phyloP scores from a whole-genome alignment of 2,888 invertebrate species.

The Synanthedon formicaeformis region DNA sequence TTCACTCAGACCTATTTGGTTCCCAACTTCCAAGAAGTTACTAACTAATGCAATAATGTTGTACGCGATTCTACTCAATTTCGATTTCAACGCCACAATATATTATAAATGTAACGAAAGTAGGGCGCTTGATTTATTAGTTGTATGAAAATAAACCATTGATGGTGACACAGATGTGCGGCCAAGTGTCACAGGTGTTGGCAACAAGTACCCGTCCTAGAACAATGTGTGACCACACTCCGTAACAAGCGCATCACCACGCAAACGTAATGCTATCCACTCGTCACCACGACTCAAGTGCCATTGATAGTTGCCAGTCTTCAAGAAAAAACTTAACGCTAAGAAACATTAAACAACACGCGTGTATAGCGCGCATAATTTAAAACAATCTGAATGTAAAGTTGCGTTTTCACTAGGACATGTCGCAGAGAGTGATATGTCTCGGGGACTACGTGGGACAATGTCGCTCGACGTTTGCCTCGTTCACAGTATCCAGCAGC shows the following conservation, averaged over 20 bases:
- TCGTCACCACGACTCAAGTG: constrained; percentile 23
- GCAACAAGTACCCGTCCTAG: constrained; percentile 31
- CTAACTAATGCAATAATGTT: too few relatives aligned
- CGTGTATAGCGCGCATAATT: background rate
- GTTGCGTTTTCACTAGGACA: too few relatives aligned
- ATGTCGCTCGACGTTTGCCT: too few relatives aligned
- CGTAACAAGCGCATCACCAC: constrained; percentile 30
- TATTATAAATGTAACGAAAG: background rate
- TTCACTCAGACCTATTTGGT: too few relatives aligned
- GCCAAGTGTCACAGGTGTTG: constrained; percentile 44
- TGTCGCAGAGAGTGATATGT: too few relatives aligned
- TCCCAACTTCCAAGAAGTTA: too few relatives aligned
- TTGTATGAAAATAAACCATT: constrained; percentile 17
- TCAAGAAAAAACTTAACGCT: constrained; percentile 30
- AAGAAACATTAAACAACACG: constrained; percentile 19
- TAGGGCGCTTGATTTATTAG: constrained; percentile 10
- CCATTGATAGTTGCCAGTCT: constrained; percentile 31
- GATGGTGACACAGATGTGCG: constrained; percentile 43
- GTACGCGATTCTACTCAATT: too few relatives aligned
- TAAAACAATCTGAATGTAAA: background rate
- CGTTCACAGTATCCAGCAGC: too few relatives aligned
- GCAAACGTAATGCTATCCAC: constrained; percentile 31
- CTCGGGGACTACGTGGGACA: too few relatives aligned
- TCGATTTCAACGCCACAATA: background rate
- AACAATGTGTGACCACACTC: constrained; percentile 36